Evolutionary conservation across 1,140 invertebrate genomes (phyloP).

Genomic region (Hycleus cichorii): DNA sequence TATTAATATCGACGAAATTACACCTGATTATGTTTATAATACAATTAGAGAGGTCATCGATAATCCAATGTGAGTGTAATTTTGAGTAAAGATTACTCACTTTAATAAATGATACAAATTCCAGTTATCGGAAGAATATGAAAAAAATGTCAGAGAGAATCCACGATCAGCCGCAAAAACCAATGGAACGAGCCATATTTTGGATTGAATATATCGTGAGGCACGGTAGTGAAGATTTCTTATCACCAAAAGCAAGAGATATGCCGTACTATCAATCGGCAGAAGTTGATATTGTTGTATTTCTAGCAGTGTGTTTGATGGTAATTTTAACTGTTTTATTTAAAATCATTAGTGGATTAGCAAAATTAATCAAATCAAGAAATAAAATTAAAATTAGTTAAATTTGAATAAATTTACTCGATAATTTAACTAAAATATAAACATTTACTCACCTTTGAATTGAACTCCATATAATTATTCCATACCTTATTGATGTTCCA

Average conservation of each 20-base stretch:
- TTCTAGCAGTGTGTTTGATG: no score
- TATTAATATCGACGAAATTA: slow-evolving; percentile 4
- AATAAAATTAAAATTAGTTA: no score
- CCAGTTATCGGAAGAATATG: slow-evolving; percentile 10
- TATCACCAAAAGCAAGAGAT: neutral
- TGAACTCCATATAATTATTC: no score
- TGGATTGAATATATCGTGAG: slow-evolving; percentile 59
- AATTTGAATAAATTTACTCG: no score
- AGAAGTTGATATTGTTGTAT: no score
- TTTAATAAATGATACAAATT: neutral
- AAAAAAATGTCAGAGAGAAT: slow-evolving; percentile 3
- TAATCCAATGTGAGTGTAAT: slow-evolving; percentile 22
- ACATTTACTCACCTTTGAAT: no score
- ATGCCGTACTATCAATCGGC: no score
- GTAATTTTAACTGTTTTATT: no score
- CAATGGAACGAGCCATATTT: slow-evolving; percentile 52
- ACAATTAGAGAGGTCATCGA: slow-evolving; percentile 24
- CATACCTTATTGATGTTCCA: no score
- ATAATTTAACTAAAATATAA: no score
- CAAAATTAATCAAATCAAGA: no score
- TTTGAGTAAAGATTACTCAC: neutral
- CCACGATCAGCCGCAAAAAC: slow-evolving; percentile 52
- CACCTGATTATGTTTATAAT: slow-evolving; percentile 13
- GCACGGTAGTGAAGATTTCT: slow-evolving; percentile 40
- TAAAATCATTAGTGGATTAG: no score